Evolutionary conservation across 2,888 invertebrate species (phyloP).

Genomic region (Ophioninae sp.): DNA sequence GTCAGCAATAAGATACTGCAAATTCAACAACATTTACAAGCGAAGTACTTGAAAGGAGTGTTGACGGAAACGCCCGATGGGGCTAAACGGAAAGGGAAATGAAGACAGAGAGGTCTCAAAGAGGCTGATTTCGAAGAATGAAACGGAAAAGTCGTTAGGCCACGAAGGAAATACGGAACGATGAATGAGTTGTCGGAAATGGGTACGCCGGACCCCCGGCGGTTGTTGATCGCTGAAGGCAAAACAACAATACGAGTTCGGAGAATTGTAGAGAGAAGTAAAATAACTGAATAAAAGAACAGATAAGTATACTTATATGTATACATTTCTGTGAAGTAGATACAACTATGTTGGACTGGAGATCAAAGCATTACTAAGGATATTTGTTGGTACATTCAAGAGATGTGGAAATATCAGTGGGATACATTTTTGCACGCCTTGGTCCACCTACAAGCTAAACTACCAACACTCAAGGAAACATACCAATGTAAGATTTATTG

Average conservation of each 20-base stretch:
- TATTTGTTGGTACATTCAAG: not conserved
- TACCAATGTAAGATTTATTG: too few species aligned
- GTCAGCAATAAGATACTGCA: not conserved
- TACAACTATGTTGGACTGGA: not conserved
- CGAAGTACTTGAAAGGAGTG: not conserved
- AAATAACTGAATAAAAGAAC: not conserved
- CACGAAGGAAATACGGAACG: conserved; percentile 41
- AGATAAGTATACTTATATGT: not conserved
- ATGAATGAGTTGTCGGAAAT: conserved; percentile 53
- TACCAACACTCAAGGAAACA: too few species aligned
- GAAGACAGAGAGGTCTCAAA: not conserved
- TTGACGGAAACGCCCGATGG: not conserved
- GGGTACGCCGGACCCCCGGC: conserved; percentile 45
- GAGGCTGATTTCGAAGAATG: conserved; percentile 33
- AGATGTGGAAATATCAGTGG: not conserved
- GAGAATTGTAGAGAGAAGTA: conserved; percentile 2
- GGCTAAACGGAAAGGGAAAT: conserved; percentile 3
- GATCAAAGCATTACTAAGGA: not conserved
- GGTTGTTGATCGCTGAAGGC: conserved; percentile 37
- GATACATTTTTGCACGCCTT: too few species aligned
- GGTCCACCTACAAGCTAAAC: too few species aligned
- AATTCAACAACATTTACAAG: not conserved
- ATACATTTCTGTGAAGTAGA: not conserved
- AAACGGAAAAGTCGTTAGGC: conserved; percentile 56
- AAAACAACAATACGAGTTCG: conserved; percentile 6